A percentile compares a stretch with the other conserved stretches of the same genome.
Evolutionary conservation across 2,888 invertebrate genomes (phyloP).

Genomic region (Cepaea hortensis): DNA sequence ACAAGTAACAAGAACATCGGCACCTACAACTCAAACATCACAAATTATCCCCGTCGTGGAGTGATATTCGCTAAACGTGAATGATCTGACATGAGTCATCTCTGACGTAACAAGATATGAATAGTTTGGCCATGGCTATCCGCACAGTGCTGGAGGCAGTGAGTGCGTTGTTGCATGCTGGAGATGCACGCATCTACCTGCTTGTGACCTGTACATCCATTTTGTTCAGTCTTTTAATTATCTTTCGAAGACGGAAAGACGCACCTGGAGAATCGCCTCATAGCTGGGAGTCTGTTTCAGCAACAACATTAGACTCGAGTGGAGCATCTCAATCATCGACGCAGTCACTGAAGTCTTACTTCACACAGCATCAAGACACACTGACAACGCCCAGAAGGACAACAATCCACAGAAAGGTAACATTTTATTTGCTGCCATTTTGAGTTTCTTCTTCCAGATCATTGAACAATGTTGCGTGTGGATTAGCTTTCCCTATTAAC

Average conservation of each 20-base stretch:
- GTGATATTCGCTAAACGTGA: background rate
- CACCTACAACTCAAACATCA: background rate
- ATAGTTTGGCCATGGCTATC: constrained; percentile 25
- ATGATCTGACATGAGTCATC: background rate
- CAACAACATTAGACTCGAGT: background rate
- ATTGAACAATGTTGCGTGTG: too few species aligned
- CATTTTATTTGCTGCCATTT: background rate
- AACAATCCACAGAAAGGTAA: constrained; percentile 35
- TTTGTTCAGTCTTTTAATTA: constrained; percentile 45
- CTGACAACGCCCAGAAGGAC: constrained; percentile 39
- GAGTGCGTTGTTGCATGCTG: background rate
- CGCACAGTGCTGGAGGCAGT: constrained; percentile 24
- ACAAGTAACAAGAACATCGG: background rate
- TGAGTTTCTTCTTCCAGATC: too few species aligned
- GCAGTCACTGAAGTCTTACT: background rate
- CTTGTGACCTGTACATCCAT: constrained; percentile 47
- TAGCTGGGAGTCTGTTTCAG: background rate
- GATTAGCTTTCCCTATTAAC: too few species aligned
- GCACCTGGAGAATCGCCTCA: constrained; percentile 56
- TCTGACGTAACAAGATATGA: background rate
- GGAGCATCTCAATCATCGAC: background rate
- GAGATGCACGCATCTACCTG: constrained; percentile 49
- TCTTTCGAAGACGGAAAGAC: constrained; percentile 67
- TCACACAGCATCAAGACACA: background rate
- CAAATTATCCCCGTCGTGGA: background rate